These are phyloP conservation scores for Elgaria multicarinata DNA, from an alignment of 2,113 vertebrate species.

Conservation along the genomic window DNA sequence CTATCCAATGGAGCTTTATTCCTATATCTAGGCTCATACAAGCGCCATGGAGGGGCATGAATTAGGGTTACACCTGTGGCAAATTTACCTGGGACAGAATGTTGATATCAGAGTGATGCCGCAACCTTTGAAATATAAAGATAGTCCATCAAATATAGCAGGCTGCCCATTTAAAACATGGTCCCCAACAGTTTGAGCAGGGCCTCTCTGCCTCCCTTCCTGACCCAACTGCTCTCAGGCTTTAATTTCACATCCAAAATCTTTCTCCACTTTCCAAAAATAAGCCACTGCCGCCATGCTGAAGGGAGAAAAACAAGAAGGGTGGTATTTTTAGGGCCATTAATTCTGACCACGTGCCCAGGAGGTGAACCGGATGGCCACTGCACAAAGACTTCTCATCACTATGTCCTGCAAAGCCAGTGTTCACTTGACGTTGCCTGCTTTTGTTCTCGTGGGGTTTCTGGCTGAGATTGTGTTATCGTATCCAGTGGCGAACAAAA, in stretches of 20 bases:
- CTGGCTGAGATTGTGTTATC: constrained; percentile 84
- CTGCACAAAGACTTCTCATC: constrained; percentile 90
- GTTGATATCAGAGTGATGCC: constrained; percentile 86
- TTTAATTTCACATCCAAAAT: constrained; percentile 91
- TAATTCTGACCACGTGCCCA: constrained; percentile 96
- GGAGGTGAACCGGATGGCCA: constrained; percentile 93
- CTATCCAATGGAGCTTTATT: constrained; percentile 79
- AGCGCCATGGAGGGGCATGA: constrained; percentile 56
- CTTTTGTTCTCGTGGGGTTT: constrained; percentile 84
- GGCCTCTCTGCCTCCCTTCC: constrained; percentile 80
- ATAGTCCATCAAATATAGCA: constrained; percentile 76
- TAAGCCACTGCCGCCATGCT: constrained; percentile 94
- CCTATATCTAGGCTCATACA: constrained; percentile 74
- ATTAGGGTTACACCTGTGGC: constrained; percentile 79
- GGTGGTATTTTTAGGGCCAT: constrained; percentile 98
- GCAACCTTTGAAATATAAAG: constrained; percentile 81
- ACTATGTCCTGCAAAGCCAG: constrained; percentile 92
- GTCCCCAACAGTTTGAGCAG: constrained; percentile 80
- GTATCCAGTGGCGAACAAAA: constrained; percentile 83
- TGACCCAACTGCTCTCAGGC: constrained; percentile 80
- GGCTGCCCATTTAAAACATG: constrained; percentile 86
- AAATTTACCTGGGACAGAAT: constrained; percentile 74
- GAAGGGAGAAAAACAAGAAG: constrained; percentile 95
- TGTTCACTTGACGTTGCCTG: constrained; percentile 85
- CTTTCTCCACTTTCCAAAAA: constrained; percentile 92